Conservation (phyloP, 2,113 vertebrate species). For the Ancistrus triradiatus region DNA sequence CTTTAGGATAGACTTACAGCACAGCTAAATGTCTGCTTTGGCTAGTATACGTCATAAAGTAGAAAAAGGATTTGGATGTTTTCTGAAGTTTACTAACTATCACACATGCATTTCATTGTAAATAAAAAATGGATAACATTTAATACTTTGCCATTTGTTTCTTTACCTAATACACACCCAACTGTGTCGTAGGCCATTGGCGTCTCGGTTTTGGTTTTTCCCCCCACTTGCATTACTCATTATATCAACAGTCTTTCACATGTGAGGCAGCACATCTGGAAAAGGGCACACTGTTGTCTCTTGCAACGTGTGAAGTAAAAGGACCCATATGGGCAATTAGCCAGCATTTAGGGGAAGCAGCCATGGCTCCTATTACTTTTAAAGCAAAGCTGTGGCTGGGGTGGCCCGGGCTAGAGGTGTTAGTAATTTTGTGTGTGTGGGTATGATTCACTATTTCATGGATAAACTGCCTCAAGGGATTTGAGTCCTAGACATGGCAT, state of each 20-base stretch:
- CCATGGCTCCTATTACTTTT: constrained; percentile 30
- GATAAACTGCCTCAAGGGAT: background rate
- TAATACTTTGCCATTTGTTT: no score
- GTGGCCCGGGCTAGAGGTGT: constrained; percentile 21
- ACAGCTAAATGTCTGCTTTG: no score
- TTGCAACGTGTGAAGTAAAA: constrained; percentile 31
- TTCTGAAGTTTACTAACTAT: no score
- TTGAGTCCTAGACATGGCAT: background rate
- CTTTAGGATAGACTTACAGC: no score
- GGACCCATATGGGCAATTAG: constrained; percentile 62
- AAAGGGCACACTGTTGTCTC: constrained; percentile 47
- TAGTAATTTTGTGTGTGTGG: constrained; percentile 1
- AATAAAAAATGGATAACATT: no score
- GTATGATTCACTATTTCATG: constrained; percentile 17
- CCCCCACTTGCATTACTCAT: constrained; percentile 68
- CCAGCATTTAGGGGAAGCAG: constrained; percentile 51
- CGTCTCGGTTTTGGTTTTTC: constrained; percentile 46
- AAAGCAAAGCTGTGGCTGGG: constrained; percentile 23
- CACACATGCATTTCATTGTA: no score
- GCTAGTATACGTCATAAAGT: no score
- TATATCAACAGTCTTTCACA: constrained; percentile 66
- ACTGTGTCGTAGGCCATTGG: constrained; percentile 16
- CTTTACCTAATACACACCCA: background rate
- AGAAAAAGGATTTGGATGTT: no score
- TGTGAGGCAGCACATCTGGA: constrained; percentile 64